phyloP scores from a whole-genome alignment of 2,113 vertebrate genomes.

The Malurus cyaneus region DNA sequence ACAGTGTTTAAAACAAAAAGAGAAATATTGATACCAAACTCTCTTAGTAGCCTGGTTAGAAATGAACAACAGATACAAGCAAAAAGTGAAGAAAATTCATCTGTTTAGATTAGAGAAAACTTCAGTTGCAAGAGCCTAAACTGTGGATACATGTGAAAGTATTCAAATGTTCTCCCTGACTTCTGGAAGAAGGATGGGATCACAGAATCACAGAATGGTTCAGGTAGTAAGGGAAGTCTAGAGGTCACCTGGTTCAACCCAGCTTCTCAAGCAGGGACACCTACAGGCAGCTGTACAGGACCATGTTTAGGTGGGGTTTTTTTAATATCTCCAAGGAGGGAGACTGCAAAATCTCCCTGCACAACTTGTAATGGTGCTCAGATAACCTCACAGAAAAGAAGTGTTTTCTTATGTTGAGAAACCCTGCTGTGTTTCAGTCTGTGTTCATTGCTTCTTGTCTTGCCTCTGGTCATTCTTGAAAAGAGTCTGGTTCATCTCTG shows the following conservation, averaged over 20 bases:
- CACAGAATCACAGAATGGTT: background rate
- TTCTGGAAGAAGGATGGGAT: background rate
- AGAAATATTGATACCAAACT: background rate
- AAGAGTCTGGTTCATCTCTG: background rate
- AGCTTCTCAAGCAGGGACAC: background rate
- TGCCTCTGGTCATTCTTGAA: background rate
- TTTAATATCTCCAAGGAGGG: background rate
- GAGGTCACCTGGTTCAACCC: background rate
- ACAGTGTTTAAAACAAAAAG: background rate
- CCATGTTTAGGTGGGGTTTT: fast-evolving
- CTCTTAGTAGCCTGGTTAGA: background rate
- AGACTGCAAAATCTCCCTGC: background rate
- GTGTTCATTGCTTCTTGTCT: background rate
- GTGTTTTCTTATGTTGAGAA: background rate
- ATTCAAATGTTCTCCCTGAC: background rate
- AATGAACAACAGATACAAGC: background rate
- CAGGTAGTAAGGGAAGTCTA: background rate
- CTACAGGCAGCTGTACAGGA: background rate
- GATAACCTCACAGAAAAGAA: background rate
- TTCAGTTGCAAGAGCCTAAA: background rate
- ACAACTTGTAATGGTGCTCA: background rate
- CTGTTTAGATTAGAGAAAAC: background rate
- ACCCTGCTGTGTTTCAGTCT: background rate
- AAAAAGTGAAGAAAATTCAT: background rate
- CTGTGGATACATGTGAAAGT: background rate